Percentiles rank a stretch among this genome's conserved stretches.
Conservation (phyloP, 2,888 invertebrate genomes). For the Cantharis rustica region DNA sequence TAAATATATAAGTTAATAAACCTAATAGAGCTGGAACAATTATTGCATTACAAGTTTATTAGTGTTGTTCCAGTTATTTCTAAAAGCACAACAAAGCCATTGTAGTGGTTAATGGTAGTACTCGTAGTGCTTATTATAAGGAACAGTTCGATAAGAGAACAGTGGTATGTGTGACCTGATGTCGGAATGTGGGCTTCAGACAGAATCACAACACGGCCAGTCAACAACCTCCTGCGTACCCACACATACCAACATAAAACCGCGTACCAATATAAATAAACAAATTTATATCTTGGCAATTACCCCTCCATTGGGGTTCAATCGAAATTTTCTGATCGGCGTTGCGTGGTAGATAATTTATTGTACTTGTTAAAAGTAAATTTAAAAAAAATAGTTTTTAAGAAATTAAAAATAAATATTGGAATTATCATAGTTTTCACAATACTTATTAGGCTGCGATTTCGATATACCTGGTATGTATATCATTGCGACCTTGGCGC, state of each 20-base stretch:
- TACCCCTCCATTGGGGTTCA: background rate
- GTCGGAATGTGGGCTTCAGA: slow-evolving; percentile 51
- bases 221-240: slow-evolving; percentile 48
- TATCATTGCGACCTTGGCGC: no score
- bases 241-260: slow-evolving; percentile 34
- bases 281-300: background rate
- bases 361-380: background rate
- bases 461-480: no score
- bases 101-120: background rate
- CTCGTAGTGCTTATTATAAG: slow-evolving; percentile 11
- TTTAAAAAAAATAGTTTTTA: no score
- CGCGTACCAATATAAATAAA: slow-evolving; percentile 6
- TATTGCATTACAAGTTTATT: background rate
- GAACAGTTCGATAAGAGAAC: slow-evolving; percentile 23
- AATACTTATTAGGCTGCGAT: no score
- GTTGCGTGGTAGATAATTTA: background rate
- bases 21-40: background rate
- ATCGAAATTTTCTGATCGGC: background rate
- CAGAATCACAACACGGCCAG: slow-evolving; percentile 53
- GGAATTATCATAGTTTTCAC: no score
- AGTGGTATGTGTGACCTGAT: slow-evolving; percentile 45
- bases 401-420: no score
- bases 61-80: background rate
- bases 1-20: background rate
- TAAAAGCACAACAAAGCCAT: background rate